phyloP scores from a whole-genome alignment of 2,113 vertebrate genomes.

The Antigone vipio region DNA sequence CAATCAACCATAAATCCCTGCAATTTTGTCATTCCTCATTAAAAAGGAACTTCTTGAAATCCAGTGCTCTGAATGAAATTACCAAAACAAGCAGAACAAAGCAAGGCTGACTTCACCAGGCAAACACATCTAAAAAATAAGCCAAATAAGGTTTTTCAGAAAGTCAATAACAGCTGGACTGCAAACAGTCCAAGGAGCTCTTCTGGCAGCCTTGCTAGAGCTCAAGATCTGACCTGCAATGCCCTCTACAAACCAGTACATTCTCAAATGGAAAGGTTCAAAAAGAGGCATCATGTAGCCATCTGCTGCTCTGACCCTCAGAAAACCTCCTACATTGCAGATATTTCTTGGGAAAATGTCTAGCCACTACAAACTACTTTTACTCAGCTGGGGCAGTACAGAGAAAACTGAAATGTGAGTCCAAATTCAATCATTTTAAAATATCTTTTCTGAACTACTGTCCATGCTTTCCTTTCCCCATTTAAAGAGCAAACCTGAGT shows the following conservation, averaged over 20 bases:
- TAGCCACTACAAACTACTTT: too few species aligned
- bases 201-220: neutral
- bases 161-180: neutral
- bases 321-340: neutral
- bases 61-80: neutral
- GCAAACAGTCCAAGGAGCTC: neutral
- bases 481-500: neutral
- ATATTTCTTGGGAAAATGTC: accelerated
- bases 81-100: neutral
- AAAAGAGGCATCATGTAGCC: neutral
- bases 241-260: neutral
- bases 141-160: neutral
- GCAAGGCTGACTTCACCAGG: neutral
- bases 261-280: neutral
- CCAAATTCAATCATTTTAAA: neutral
- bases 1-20: neutral
- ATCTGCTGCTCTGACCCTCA: neutral
- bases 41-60: neutral
- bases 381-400: neutral
- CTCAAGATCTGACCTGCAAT: neutral
- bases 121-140: neutral
- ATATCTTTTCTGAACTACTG: too few species aligned
- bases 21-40: neutral
- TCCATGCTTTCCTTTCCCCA: accelerated
- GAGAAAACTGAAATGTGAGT: neutral